These are phyloP conservation scores for Noctilio leporinus DNA, from an alignment of 2,113 vertebrate species.

Conservation along the genomic window DNA sequence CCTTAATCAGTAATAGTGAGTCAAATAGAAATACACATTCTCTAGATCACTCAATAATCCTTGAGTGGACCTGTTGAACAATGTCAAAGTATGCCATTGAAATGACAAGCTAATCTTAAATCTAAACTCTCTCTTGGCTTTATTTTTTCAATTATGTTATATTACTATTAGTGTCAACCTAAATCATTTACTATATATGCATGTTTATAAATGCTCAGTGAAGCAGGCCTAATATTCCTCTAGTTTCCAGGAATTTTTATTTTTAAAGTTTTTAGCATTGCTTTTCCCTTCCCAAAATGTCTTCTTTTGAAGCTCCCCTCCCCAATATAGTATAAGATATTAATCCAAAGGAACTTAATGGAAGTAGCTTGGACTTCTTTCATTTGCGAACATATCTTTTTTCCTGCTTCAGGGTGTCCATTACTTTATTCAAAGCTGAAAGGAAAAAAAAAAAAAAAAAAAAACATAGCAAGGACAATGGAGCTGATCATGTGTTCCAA, in stretches of 20 bases:
- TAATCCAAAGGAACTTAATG: background rate
- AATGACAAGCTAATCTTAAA: background rate
- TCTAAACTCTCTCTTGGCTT: background rate
- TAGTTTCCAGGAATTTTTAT: background rate
- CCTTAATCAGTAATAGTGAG: background rate
- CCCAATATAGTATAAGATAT: background rate
- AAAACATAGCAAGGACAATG: constrained; percentile 37
- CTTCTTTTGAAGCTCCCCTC: background rate
- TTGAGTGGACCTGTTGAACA: background rate
- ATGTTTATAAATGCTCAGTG: background rate
- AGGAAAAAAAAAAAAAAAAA: background rate
- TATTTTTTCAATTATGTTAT: background rate
- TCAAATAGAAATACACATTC: background rate
- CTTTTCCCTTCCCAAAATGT: background rate
- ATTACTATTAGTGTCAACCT: background rate
- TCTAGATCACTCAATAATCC: background rate
- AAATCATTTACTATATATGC: background rate
- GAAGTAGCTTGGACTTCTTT: background rate
- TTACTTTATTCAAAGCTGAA: constrained; percentile 12
- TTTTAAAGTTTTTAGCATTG: background rate
- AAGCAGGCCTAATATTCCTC: background rate
- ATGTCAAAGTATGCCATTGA: background rate
- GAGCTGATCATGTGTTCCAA: background rate
- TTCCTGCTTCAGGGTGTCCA: background rate
- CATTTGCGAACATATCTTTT: rapidly evolving